A percentile compares a stretch with the other conserved stretches of the same genome.
phyloP scores from a whole-genome alignment of 1,140 invertebrate species.

The Chymomyza costata region DNA sequence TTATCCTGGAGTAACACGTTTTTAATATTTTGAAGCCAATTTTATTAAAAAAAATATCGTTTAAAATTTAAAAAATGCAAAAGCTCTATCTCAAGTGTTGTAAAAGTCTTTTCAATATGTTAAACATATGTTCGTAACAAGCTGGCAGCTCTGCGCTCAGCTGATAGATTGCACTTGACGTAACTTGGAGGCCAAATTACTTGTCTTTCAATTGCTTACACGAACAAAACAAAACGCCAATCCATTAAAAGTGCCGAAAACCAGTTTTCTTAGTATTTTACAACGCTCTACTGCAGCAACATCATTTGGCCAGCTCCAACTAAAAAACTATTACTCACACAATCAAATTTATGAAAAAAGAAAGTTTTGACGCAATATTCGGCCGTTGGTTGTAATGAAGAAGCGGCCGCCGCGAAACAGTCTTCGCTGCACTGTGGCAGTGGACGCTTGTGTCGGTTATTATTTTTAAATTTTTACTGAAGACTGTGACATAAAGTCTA shows the following conservation, averaged over 20 bases:
- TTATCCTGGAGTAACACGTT: too few relatives aligned
- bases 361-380: constrained; percentile 67
- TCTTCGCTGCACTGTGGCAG: constrained; percentile 48
- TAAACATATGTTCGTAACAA: too few relatives aligned
- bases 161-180: constrained; percentile 37
- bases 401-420: constrained; percentile 41
- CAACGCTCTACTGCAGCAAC: constrained; percentile 25
- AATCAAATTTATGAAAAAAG: constrained; percentile 35
- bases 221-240: too few relatives aligned
- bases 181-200: constrained; percentile 37
- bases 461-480: too few relatives aligned
- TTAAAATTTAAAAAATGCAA: too few relatives aligned
- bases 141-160: too few relatives aligned
- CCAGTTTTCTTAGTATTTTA: constrained; percentile 24
- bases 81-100: too few relatives aligned
- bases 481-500: too few relatives aligned
- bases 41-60: too few relatives aligned
- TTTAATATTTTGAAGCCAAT: too few relatives aligned
- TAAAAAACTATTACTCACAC: constrained; percentile 29
- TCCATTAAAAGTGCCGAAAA: constrained; percentile 20
- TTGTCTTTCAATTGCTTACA: constrained; percentile 28
- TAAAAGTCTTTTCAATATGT: too few relatives aligned
- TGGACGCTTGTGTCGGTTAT: constrained; percentile 38
- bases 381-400: constrained; percentile 61
- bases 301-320: neutral